Conservation (phyloP, 2,113 vertebrate genomes). For the Pandion haliaetus region DNA sequence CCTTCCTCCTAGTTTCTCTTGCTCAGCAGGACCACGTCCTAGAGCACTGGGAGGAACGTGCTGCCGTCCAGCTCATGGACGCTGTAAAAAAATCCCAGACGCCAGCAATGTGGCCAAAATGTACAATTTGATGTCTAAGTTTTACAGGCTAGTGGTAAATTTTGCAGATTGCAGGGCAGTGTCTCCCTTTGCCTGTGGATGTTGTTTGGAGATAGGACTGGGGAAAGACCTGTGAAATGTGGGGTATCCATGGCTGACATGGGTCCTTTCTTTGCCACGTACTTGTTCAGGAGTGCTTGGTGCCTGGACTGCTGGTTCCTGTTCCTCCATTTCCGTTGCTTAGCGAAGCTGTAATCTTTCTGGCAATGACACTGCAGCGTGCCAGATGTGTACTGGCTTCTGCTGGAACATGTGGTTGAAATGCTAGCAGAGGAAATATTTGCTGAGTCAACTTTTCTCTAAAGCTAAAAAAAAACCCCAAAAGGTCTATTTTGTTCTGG, state of each 20-base stretch:
- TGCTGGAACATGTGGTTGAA: constrained; percentile 27
- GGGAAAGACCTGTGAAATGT: background rate
- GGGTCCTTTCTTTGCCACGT: background rate
- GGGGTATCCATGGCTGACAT: fast-evolving
- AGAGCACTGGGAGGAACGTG: background rate
- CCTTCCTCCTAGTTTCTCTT: background rate
- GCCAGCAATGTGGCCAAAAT: fast-evolving
- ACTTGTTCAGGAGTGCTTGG: background rate
- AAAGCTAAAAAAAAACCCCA: background rate
- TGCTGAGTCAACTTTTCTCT: constrained; percentile 53
- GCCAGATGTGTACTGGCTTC: constrained; percentile 14
- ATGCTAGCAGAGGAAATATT: constrained; percentile 22
- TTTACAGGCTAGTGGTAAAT: background rate
- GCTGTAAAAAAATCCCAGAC: background rate
- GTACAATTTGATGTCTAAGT: background rate
- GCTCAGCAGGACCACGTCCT: background rate
- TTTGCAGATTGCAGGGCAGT: background rate
- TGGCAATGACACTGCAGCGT: background rate
- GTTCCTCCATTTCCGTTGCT: background rate
- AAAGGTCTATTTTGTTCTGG: background rate
- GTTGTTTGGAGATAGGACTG: background rate
- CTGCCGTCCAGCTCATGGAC: fast-evolving
- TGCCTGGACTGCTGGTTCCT: background rate
- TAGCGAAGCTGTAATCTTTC: background rate
- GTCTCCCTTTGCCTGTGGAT: background rate